These are phyloP conservation scores for Thripadectes ignobilis DNA, from an alignment of 2,797 vertebrate genomes.

Conservation along the genomic window DNA sequence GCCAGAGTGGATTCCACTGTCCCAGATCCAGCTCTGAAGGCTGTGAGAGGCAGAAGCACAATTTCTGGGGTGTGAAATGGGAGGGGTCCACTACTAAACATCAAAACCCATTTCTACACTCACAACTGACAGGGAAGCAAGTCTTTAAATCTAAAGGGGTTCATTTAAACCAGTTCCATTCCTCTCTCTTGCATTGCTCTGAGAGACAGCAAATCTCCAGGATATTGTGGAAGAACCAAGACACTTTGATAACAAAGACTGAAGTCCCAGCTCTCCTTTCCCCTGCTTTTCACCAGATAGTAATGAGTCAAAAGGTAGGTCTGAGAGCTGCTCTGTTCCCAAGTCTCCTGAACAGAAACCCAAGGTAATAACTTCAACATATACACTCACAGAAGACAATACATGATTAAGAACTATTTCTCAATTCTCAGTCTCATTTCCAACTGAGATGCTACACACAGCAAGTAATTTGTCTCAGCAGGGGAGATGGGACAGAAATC, in stretches of 20 bases:
- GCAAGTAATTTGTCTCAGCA: neutral
- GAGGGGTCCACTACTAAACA: neutral
- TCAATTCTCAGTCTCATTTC: neutral
- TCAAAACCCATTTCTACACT: neutral
- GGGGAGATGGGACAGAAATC: neutral
- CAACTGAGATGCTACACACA: neutral
- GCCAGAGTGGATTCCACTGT: rapidly evolving
- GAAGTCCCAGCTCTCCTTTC: neutral
- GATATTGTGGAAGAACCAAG: neutral
- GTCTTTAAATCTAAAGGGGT: neutral
- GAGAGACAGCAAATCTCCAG: neutral
- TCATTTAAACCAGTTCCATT: neutral
- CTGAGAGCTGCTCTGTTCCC: neutral
- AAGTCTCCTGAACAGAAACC: neutral
- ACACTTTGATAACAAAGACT: neutral
- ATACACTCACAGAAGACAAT: neutral
- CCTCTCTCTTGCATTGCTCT: neutral
- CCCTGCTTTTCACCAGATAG: neutral
- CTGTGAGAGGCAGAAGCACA: neutral
- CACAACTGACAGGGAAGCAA: neutral
- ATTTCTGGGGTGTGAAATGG: neutral
- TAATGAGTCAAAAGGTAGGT: neutral
- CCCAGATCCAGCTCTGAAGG: neutral
- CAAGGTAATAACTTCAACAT: neutral
- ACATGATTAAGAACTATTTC: neutral